Evolutionary conservation across 2,888 invertebrate species (phyloP).

Genomic region (Homarus gammarus): DNA sequence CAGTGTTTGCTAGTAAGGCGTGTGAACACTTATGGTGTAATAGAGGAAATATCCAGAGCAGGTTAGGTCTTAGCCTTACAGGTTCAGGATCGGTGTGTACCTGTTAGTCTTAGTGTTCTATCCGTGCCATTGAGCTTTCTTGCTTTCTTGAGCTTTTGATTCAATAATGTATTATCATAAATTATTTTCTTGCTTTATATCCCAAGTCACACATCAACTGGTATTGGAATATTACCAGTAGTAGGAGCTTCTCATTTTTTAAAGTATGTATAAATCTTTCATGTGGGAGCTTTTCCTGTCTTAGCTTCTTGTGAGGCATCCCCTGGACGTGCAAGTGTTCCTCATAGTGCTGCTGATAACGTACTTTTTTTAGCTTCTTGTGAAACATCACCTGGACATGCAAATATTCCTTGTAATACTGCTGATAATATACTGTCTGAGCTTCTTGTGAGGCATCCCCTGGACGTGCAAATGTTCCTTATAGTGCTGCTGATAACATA

Average conservation of each 20-base stretch:
- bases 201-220: slow-evolving; percentile 55
- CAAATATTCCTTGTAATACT: no score
- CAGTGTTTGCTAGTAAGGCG: background rate
- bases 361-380: no score
- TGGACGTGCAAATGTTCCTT: slow-evolving; percentile 39
- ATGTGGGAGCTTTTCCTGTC: slow-evolving; percentile 24
- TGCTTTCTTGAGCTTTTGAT: background rate
- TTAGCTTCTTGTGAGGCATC: slow-evolving; percentile 56
- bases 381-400: no score
- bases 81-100: background rate
- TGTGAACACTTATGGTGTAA: background rate
- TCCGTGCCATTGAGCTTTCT: background rate
- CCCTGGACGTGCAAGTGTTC: slow-evolving; percentile 44
- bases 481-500: slow-evolving; percentile 12
- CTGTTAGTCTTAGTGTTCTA: background rate
- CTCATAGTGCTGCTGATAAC: slow-evolving; percentile 20
- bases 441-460: slow-evolving; percentile 58
- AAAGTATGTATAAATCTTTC: slow-evolving; percentile 39
- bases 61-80: background rate
- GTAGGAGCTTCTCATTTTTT: slow-evolving; percentile 51
- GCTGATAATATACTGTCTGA: slow-evolving; percentile 6
- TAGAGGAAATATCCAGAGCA: background rate
- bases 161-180: background rate
- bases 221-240: slow-evolving; percentile 52
- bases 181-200: slow-evolving; percentile 37